Percentiles rank a stretch among this genome's conserved stretches.
phyloP scores from a whole-genome alignment of 2,113 vertebrate genomes.

The Chaetodon trifascialis region DNA sequence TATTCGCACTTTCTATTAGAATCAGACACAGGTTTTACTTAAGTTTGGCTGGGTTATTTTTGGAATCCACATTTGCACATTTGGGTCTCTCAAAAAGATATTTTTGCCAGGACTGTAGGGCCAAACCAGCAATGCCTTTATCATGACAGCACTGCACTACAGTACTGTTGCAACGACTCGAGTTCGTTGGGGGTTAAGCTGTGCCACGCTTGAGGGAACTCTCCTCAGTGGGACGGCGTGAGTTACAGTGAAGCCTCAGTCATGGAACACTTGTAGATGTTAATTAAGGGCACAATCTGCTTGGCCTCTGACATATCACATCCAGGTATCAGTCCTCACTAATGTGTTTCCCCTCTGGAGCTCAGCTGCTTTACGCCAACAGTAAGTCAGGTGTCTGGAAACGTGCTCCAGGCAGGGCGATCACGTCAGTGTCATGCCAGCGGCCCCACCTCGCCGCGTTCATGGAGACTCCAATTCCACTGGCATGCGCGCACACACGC shows the following conservation, averaged over 20 bases:
- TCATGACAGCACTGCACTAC: background rate
- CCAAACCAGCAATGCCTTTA: background rate
- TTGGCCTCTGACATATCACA: conserved; percentile 44
- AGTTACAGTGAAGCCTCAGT: conserved; percentile 20
- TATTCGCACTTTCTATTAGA: background rate
- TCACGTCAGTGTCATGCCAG: conserved; percentile 43
- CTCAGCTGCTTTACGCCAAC: conserved; percentile 39
- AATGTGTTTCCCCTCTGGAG: conserved; percentile 69
- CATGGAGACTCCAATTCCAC: conserved; percentile 7
- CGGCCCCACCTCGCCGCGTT: conserved; percentile 26
- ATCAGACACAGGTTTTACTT: background rate
- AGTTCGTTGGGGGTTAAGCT: background rate
- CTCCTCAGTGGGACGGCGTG: background rate
- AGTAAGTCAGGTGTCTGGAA: conserved; percentile 63
- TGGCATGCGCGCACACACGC: conserved; percentile 2
- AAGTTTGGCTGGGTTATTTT: background rate
- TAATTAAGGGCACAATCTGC: conserved; percentile 50
- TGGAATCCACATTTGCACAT: background rate
- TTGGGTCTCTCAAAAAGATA: background rate
- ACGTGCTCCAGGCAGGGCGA: conserved; percentile 47
- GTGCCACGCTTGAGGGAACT: background rate
- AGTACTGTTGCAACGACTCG: background rate
- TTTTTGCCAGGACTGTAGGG: background rate
- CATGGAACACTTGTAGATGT: conserved; percentile 33
- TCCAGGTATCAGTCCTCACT: conserved; percentile 54